phyloP scores from a whole-genome alignment of 1,140 invertebrate genomes.

The Lerema accius region DNA sequence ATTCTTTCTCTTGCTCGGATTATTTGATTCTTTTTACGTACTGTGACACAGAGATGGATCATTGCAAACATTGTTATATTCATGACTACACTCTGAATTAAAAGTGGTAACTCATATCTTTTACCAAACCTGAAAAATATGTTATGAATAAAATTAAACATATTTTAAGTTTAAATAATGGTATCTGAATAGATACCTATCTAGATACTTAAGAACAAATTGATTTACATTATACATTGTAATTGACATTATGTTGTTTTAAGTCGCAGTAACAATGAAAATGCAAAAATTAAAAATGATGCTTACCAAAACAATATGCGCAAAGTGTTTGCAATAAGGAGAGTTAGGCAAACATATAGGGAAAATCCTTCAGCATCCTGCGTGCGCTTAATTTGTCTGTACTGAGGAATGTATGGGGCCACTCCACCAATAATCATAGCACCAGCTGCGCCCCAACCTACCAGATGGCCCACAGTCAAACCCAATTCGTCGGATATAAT shows the following conservation, averaged over 20 bases:
- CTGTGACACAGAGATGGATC: slow-evolving; percentile 96
- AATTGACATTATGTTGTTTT: background rate
- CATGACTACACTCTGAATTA: slow-evolving; percentile 99
- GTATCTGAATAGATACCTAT: too few relatives aligned
- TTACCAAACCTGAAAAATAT: slow-evolving; percentile 98
- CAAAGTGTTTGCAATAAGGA: slow-evolving; percentile 97
- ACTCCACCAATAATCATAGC: slow-evolving; percentile 96
- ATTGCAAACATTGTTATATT: slow-evolving; percentile 97
- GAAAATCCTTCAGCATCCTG: slow-evolving; percentile 98
- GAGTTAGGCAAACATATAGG: slow-evolving; percentile 96
- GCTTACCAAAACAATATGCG: slow-evolving; percentile 98
- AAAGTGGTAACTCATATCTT: slow-evolving; percentile 96
- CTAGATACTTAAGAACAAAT: too few relatives aligned
- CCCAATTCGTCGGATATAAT: slow-evolving; percentile 88
- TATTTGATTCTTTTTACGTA: slow-evolving; percentile 93
- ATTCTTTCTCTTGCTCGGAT: slow-evolving; percentile 89
- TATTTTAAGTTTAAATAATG: too few relatives aligned
- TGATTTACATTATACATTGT: slow-evolving; percentile 1
- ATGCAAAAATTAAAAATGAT: slow-evolving; percentile 25
- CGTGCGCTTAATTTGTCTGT: slow-evolving; percentile 94
- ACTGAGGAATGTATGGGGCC: slow-evolving; percentile 95
- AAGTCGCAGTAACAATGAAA: background rate
- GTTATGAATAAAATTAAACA: too few relatives aligned
- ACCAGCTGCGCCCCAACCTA: slow-evolving; percentile 87
- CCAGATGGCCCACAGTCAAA: slow-evolving; percentile 85